Evolutionary conservation across 1,140 invertebrate genomes (phyloP).

Genomic region (Phocides pigmalion): DNA sequence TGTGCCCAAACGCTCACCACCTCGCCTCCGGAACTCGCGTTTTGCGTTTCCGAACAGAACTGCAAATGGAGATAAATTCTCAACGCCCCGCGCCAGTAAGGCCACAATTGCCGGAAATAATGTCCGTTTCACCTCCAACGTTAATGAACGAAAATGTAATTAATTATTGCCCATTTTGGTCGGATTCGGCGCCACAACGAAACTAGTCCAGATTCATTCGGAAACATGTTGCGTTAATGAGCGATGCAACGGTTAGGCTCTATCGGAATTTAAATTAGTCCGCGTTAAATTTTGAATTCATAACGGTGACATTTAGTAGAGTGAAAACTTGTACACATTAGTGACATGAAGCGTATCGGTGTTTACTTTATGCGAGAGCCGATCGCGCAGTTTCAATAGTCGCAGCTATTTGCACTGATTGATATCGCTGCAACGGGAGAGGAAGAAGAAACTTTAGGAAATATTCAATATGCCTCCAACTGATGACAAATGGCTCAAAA

Average conservation of each 20-base stretch:
- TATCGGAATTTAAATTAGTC: constrained; percentile 22
- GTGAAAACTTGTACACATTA: neutral
- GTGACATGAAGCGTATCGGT: neutral
- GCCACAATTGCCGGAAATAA: constrained; percentile 42
- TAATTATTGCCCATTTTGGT: constrained; percentile 53
- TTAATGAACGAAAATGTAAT: constrained; percentile 56
- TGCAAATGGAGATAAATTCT: constrained; percentile 60
- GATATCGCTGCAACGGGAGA: too few species aligned
- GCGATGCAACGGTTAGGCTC: constrained; percentile 26
- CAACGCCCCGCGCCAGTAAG: constrained; percentile 40
- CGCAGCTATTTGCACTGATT: too few species aligned
- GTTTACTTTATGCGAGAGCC: neutral
- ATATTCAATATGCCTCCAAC: too few species aligned
- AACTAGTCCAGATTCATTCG: constrained; percentile 39
- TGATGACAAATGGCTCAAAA: too few species aligned
- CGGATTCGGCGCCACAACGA: constrained; percentile 41
- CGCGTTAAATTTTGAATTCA: neutral
- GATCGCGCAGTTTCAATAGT: constrained; percentile 31
- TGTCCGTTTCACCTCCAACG: constrained; percentile 46
- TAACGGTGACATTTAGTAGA: neutral
- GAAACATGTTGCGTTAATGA: constrained; percentile 42
- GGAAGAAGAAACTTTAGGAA: too few species aligned
- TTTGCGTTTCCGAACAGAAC: constrained; percentile 51
- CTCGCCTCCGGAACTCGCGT: constrained; percentile 44
- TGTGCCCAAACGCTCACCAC: constrained; percentile 48